Percentiles rank a stretch among this genome's conserved stretches.
Conservation (phyloP, 2,113 vertebrate species). For the Eulemur rufifrons region DNA sequence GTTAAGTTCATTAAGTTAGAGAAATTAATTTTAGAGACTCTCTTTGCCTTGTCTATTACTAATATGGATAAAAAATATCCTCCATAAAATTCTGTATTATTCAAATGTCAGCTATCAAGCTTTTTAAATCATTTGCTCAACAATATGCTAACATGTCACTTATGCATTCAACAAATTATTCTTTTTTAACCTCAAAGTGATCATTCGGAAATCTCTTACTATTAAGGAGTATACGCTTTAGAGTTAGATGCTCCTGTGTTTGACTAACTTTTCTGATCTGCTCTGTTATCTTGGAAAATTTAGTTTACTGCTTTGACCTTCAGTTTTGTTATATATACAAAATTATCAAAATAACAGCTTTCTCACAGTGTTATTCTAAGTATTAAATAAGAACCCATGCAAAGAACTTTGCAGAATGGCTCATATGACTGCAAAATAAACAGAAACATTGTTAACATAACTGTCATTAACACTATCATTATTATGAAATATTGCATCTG, state of each 20-base stretch:
- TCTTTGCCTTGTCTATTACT: neutral
- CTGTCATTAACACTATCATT: conserved; percentile 9
- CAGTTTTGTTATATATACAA: neutral
- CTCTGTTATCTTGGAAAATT: neutral
- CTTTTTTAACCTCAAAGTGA: neutral
- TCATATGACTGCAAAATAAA: neutral
- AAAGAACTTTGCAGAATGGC: neutral
- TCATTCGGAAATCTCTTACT: neutral
- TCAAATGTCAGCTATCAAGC: neutral
- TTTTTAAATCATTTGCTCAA: neutral
- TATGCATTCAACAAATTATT: neutral
- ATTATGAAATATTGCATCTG: neutral
- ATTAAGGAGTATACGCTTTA: neutral
- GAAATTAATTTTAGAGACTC: neutral
- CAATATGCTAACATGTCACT: neutral
- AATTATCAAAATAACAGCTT: neutral
- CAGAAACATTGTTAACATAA: conserved; percentile 33
- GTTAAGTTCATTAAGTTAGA: neutral
- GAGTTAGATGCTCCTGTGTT: neutral
- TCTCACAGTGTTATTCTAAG: neutral
- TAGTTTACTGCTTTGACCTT: neutral
- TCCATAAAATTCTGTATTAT: neutral
- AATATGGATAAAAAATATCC: neutral
- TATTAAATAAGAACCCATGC: neutral
- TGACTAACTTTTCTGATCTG: neutral